phyloP scores from a whole-genome alignment of 1,140 invertebrate species.

The Meloidogyne exigua region DNA sequence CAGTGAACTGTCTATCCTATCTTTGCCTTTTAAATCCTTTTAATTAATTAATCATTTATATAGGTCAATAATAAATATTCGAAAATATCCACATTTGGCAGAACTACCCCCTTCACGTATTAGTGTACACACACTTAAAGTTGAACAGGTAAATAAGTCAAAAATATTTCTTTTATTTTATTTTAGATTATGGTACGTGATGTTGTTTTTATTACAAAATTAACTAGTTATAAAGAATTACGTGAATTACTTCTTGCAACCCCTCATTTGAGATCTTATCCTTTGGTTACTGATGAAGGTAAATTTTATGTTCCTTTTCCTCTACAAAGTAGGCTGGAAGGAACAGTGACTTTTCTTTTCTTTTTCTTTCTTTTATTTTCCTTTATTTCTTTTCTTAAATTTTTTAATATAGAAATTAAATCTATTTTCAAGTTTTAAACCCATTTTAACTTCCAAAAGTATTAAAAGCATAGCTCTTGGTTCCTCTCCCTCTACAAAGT shows the following conservation, averaged over 20 bases:
- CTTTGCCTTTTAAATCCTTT: too few relatives aligned
- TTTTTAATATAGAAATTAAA: too few relatives aligned
- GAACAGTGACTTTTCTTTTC: neutral
- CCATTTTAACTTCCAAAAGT: too few relatives aligned
- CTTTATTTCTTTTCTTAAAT: neutral
- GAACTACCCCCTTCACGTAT: constrained; percentile 61
- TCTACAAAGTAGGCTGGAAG: too few relatives aligned
- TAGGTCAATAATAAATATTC: constrained; percentile 87
- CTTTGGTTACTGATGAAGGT: constrained; percentile 64
- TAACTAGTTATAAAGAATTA: constrained; percentile 62
- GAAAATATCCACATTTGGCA: constrained; percentile 91
- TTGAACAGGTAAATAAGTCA: constrained; percentile 45
- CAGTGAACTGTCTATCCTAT: too few relatives aligned
- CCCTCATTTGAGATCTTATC: constrained; percentile 58
- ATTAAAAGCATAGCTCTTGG: too few relatives aligned
- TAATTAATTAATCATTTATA: too few relatives aligned
- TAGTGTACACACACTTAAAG: constrained; percentile 63
- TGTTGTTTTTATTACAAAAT: constrained; percentile 54
- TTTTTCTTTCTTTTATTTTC: neutral
- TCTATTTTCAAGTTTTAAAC: too few relatives aligned
- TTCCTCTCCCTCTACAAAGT: too few relatives aligned
- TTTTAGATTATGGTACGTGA: constrained; percentile 58
- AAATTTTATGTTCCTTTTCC: neutral
- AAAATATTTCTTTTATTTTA: neutral
- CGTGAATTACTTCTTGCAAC: constrained; percentile 57